Base-by-base conservation (phyloP, 1,140 invertebrate species). In the Hyles euphorbiae region DNA sequence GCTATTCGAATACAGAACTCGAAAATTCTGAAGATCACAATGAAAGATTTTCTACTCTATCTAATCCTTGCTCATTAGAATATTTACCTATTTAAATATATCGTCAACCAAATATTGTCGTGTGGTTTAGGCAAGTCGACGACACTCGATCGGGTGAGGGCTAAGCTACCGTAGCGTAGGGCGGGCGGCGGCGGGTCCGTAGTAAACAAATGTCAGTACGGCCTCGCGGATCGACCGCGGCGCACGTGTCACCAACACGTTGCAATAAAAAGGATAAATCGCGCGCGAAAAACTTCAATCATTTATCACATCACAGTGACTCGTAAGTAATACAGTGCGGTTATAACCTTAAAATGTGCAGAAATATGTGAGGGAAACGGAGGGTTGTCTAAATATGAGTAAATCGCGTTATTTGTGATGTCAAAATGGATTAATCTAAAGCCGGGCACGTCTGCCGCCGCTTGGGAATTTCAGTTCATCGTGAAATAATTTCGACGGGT, bases 171-270 rank as follows among this genome's bases (percentile, higher is more conserved):
- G 36, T 40, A 40, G 12, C 22, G 10, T 40, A 40, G 52, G 61
- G 56, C 61, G 61, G 55, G 49, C 55, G 60, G 47, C 40, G 52
- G 52, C 52, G 55, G 48, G 40, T 32, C n/a, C 44, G 48, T 61
- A 53, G 60, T 62, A 62, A 62, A 58, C 56, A 62, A 62, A 53
- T 44, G 44, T 33, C 61, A 58, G 56, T 63, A 46, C 33, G 40
- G 53, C 34, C 32, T 33, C 47, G 10, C 53, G 53, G 34, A 47
- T 53, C 52, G 53, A 45, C 45, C 53, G 61, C 33, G 40, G 0
- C 53, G 52, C 46, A 53, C 61, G 56, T 33, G 52, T 58, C 49
- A 44, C 5, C 40, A 54, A 54, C 40, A 44, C 36, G 11, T 36
- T 44, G 36, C 12, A 54, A 22, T 43, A 43, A 43, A 54, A 54